phyloP scores from a whole-genome alignment of 2,888 invertebrate species.

The Acleris holmiana region DNA sequence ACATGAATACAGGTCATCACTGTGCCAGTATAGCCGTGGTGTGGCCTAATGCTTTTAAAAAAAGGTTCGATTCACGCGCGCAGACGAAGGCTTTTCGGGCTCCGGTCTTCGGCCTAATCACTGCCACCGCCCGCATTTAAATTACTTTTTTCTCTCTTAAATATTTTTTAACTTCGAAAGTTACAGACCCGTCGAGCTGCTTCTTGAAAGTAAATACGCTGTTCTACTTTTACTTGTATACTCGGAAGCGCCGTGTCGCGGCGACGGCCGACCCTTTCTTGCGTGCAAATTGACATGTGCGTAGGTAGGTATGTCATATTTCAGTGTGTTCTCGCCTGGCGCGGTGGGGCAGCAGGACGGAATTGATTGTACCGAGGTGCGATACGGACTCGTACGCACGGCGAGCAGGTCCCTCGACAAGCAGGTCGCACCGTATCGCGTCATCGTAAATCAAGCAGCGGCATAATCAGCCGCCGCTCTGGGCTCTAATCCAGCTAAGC shows the following conservation, averaged over 20 bases:
- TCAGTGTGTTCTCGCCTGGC: constrained; percentile 59
- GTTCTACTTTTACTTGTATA: constrained; percentile 32
- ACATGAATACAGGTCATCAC: constrained; percentile 6
- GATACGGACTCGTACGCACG: constrained; percentile 73
- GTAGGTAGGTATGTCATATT: constrained; percentile 68
- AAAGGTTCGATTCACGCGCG: constrained; percentile 60
- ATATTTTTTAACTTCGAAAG: constrained; percentile 58
- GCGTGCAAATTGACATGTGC: constrained; percentile 60
- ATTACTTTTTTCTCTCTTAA: constrained; percentile 69
- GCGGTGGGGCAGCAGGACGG: constrained; percentile 43
- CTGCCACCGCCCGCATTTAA: constrained; percentile 76
- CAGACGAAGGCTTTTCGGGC: constrained; percentile 57
- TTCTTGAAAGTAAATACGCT: constrained; percentile 49
- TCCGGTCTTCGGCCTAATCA: constrained; percentile 71
- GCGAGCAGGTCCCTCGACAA: constrained; percentile 65
- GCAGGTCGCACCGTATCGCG: constrained; percentile 67
- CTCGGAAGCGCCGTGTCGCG: constrained; percentile 13
- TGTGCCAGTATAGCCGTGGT: constrained; percentile 11
- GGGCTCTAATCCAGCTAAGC: constrained; percentile 76
- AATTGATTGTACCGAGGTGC: constrained; percentile 71
- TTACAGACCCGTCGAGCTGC: constrained; percentile 53
- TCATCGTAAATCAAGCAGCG: constrained; percentile 80
- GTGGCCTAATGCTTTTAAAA: constrained; percentile 39
- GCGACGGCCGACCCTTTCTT: constrained; percentile 55
- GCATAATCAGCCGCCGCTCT: constrained; percentile 77